Evolutionary conservation across 2,797 vertebrate genomes (phyloP), one percentile per base, ranked within the genome.

Genomic region (Bovichtus diacanthus): DNA sequence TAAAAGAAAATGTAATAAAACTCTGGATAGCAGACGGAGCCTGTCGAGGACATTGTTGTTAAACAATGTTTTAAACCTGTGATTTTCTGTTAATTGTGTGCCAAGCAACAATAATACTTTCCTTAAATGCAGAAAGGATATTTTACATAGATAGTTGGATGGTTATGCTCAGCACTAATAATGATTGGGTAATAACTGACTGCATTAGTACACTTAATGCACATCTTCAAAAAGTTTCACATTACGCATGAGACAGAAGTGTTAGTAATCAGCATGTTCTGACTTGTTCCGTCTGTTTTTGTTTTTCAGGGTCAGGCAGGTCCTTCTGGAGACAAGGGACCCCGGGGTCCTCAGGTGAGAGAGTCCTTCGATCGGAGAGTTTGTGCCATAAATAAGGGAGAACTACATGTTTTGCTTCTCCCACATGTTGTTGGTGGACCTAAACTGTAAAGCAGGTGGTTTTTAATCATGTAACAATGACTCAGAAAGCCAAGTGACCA

Each of bases 281-380:
- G 54, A 85, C 50, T 56, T 55, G 23, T 11, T 29, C 34, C 36
- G 29, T 16, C n/a, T 80, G 47, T 49, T 80, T 36, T 78, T 53
- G 43, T 70, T 63, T 85, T 67, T 82, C 82, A 98, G 97, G 97
- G 96, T 79, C 83, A 83, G 12, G 55, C 88, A 16, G 97, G 97
- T 54, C 78, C 90, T 36, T 70, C 83, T 2, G 96, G 97, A 76
- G 95, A 95, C 23, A 94, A 89, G 68, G 97, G 96, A 0, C 85
- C 87, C 65, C 87, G 77, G 0, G 97, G 97, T 69, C 90, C 93
- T 56, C 95, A 95, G 95, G 97, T 97, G 90, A 90, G 89, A 72
- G 2, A 51, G 50, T 23, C 1, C 2, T 19, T 34, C 43, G 44
- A 39, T 50, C 2, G 6, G 29, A 21, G 23, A 19, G 16, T 31